Evolutionary conservation across 1,140 invertebrate genomes (phyloP), one percentile per base, ranked within the genome.

Genomic region (Eufriesea mexicana): DNA sequence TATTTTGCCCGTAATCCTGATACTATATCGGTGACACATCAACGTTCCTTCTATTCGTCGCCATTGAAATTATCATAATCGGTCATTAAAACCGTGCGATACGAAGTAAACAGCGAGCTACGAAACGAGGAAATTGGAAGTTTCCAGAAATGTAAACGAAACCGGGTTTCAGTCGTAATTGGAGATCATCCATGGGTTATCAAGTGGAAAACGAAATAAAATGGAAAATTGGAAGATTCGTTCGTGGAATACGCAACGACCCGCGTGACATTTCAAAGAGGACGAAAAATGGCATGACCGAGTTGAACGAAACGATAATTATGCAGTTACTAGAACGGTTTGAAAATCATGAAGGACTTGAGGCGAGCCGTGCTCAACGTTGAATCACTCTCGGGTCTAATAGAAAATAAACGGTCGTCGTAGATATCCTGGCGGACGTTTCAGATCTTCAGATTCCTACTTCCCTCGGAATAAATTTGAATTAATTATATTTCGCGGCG

Each of bases 281-380:
- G 10, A 20, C n/a, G 16, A 16, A 16, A 25, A 67, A 62, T 49
- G 28, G 7, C 18, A 18, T 51, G 25, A 55, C 54, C 18, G 25
- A 71, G 18, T 8, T 8, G 49, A 66, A 6, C 7, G 42, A 70
- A 61, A 79, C 49, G 45, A 71, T 79, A 79, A 79, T 79, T 28
- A 57, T 35, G 18, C 35, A 28, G 59, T 70, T 68, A 77, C 5
- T 25, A 28, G 25, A 45, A 49, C 51, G 67, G 25, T 70, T 78
- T 25, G 25, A 62, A 62, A 72, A 79, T 42, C 28, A 23, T 73
- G 54, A 25, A 72, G 10, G 35, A 61, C 23, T 72, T 72, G 25
- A 54, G 25, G 7, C 25, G 5, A 61, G 23, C 14, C n/a, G 23
- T 7, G 14, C 45, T 67, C 20, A 7, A n/a, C 23, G 20, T 49